Conservation (phyloP, 1,140 invertebrate species). For the Lethrus apterus region DNA sequence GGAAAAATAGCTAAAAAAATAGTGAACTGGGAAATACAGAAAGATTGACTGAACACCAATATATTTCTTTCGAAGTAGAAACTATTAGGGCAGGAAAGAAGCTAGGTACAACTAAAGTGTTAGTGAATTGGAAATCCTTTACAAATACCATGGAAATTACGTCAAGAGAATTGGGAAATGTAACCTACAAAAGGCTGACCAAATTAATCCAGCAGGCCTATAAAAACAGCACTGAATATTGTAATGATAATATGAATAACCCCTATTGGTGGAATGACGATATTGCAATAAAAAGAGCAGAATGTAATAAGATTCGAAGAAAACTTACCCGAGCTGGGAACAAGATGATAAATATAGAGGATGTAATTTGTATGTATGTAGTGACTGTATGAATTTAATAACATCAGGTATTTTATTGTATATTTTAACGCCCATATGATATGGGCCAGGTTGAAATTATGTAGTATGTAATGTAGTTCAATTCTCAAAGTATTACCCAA, state of each 20-base stretch:
- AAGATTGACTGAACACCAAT: background rate
- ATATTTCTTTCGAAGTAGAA: slow-evolving; percentile 4
- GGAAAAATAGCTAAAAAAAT: slow-evolving; percentile 5
- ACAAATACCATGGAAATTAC: background rate
- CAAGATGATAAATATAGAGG: too few relatives aligned
- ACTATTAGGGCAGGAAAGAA: background rate
- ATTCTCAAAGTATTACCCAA: too few relatives aligned
- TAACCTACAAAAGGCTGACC: background rate
- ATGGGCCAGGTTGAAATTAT: too few relatives aligned
- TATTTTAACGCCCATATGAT: too few relatives aligned
- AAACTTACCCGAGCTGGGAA: slow-evolving; percentile 1
- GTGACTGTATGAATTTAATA: too few relatives aligned
- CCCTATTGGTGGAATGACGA: slow-evolving; percentile 6
- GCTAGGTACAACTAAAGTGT: background rate
- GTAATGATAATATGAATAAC: too few relatives aligned
- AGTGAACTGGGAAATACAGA: slow-evolving; percentile 4
- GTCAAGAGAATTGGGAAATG: too few relatives aligned
- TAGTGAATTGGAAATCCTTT: background rate
- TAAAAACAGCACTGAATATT: background rate
- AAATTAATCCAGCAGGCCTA: slow-evolving; percentile 1
- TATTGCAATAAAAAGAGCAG: background rate
- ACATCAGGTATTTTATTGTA: too few relatives aligned
- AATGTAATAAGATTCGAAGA: background rate
- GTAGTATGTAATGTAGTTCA: too few relatives aligned
- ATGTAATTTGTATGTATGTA: too few relatives aligned